phyloP scores from a whole-genome alignment of 2,797 vertebrate species.

The Cygnus olor region DNA sequence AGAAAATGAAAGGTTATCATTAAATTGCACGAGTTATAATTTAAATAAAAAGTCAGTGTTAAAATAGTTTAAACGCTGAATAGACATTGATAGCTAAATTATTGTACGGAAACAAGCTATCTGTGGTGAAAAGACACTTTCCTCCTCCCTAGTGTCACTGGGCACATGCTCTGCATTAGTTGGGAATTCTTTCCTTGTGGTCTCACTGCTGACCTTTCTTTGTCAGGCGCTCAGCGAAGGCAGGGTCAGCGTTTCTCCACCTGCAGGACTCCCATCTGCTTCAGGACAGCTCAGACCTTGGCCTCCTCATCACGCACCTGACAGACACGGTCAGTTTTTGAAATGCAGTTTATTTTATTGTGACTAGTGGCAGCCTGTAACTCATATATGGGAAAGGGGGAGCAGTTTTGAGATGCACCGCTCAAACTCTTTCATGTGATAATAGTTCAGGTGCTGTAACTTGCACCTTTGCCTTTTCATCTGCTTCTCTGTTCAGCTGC shows the following conservation, averaged over 20 bases:
- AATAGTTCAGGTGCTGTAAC: not conserved
- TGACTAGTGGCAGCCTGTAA: not conserved
- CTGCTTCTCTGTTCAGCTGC: not conserved
- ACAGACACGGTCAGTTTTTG: not conserved
- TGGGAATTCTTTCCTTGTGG: not conserved
- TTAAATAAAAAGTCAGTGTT: slow-evolving; percentile 38
- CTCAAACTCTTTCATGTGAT: not conserved
- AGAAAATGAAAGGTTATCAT: slow-evolving; percentile 42
- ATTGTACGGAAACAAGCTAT: slow-evolving; percentile 48
- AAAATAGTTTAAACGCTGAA: not conserved
- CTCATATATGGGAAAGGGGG: not conserved
- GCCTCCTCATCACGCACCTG: not conserved
- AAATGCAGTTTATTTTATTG: not conserved
- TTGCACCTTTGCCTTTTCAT: not conserved
- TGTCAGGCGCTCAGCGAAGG: slow-evolving; percentile 58
- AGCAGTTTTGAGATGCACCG: not conserved
- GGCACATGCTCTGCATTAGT: slow-evolving; percentile 50
- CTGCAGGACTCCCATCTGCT: slow-evolving; percentile 75
- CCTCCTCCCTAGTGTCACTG: slow-evolving; percentile 23
- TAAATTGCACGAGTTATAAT: not conserved
- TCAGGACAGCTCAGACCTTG: not conserved
- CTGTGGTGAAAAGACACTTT: slow-evolving; percentile 28
- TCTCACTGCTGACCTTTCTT: slow-evolving; percentile 67
- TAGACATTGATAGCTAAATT: slow-evolving; percentile 75
- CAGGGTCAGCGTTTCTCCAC: slow-evolving; percentile 67